These are phyloP conservation scores for Microchrysa polita DNA, from an alignment of 2,888 invertebrate genomes.

Conservation along the genomic window DNA sequence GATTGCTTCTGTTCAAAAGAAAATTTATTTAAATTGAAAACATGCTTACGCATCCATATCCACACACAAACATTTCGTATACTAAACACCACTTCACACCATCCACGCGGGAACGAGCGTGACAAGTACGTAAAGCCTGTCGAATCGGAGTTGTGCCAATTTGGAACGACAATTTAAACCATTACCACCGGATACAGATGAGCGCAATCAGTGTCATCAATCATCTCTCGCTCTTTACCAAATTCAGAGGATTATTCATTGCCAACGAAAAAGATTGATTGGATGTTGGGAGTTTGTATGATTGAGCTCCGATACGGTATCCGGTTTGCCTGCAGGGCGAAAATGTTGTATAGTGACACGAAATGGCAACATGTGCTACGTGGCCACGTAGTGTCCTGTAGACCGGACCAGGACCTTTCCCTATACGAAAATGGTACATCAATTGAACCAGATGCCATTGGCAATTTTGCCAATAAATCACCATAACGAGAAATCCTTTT, in stretches of 20 bases:
- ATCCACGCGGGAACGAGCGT: background rate
- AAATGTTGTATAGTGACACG: background rate
- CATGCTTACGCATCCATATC: no score
- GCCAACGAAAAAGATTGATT: constrained; percentile 20
- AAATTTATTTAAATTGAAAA: constrained; percentile 16
- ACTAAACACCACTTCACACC: background rate
- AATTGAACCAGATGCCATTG: no score
- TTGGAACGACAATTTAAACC: constrained; percentile 14
- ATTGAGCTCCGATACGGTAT: background rate
- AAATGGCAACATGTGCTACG: constrained; percentile 25
- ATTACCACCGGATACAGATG: constrained; percentile 22
- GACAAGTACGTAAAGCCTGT: background rate
- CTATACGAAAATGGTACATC: background rate
- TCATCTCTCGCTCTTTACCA: constrained; percentile 26
- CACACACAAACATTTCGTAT: no score
- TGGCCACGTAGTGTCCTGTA: no score
- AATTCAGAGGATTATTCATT: constrained; percentile 24
- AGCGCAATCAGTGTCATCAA: constrained; percentile 24
- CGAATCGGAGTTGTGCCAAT: constrained; percentile 6
- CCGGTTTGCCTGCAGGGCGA: background rate
- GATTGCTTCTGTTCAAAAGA: constrained; percentile 18
- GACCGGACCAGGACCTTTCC: background rate
- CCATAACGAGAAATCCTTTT: no score
- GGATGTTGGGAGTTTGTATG: constrained; percentile 5
- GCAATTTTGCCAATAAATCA: no score